These are phyloP conservation scores for Ianthella basta DNA, from an alignment of 37 sponge, comb jelly and placozoan species.

Conservation along the genomic window DNA sequence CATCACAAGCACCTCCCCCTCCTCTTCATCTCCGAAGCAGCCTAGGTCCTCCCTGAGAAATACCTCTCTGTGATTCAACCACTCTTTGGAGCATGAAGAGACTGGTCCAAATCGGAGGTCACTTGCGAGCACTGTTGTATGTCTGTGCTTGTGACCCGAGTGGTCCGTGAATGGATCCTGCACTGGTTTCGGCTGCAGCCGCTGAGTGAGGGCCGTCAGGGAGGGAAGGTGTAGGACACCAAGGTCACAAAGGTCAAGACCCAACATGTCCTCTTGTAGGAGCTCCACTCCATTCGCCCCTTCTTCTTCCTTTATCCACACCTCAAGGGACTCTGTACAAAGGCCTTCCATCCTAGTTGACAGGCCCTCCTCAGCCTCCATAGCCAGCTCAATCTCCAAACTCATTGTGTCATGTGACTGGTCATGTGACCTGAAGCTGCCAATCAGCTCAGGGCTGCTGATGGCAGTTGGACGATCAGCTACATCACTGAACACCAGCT, in stretches of 20 bases:
- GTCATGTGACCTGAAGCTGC: background rate
- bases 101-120: slow-evolving; percentile 11
- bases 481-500: background rate
- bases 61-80: too few species aligned
- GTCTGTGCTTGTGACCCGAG: slow-evolving; percentile 41
- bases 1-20: too few species aligned
- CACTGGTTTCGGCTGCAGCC: slow-evolving; percentile 74
- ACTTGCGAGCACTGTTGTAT: slow-evolving; percentile 12
- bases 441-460: slow-evolving; percentile 24
- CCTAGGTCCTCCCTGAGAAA: too few species aligned
- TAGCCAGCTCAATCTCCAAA: slow-evolving; percentile 9
- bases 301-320: background rate
- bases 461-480: background rate
- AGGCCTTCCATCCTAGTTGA: background rate
- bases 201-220: slow-evolving; percentile 19
- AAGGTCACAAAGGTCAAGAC: slow-evolving; percentile 17
- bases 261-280: slow-evolving; percentile 41
- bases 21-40: too few species aligned
- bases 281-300: background rate
- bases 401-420: slow-evolving; percentile 4
- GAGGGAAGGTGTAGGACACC: slow-evolving; percentile 39
- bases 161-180: slow-evolving; percentile 71
- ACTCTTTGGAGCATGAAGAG: too few species aligned
- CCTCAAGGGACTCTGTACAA: background rate
- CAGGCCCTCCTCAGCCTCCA: background rate